These are phyloP conservation scores for Tribolium castaneum DNA, from an alignment of 1,140 invertebrate species.

Conservation along the genomic window DNA sequence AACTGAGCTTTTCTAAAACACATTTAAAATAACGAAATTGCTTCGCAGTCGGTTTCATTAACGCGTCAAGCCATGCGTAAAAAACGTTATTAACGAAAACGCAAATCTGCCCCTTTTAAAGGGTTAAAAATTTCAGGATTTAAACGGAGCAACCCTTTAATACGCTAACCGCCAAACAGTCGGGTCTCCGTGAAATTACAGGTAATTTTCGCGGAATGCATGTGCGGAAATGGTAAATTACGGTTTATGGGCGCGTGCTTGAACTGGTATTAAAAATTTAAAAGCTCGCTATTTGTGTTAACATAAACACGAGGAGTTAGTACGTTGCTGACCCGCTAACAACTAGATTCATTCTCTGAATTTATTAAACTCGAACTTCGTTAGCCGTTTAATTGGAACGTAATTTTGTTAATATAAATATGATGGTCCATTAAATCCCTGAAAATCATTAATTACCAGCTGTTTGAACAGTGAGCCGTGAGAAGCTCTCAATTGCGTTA, in stretches of 20 bases:
- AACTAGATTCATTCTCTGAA: neutral
- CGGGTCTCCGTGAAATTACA: constrained; percentile 19
- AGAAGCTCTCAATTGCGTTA: neutral
- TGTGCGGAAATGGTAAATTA: neutral
- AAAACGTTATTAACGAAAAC: constrained; percentile 55
- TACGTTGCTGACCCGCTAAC: neutral
- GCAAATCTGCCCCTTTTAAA: constrained; percentile 35
- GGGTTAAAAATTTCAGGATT: constrained; percentile 41
- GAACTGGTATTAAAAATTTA: neutral
- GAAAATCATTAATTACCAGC: neutral
- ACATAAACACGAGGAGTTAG: neutral
- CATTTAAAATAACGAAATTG: constrained; percentile 50
- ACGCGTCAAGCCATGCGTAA: constrained; percentile 50
- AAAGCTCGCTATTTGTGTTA: neutral
- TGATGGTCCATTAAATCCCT: neutral
- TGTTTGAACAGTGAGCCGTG: neutral
- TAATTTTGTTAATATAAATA: neutral
- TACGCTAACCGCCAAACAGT: constrained; percentile 36
- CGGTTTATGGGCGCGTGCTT: neutral
- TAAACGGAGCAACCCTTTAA: constrained; percentile 40
- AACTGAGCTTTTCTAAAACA: constrained; percentile 37
- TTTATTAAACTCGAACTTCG: neutral
- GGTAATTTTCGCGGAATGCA: constrained; percentile 7
- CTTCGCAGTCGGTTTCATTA: constrained; percentile 51
- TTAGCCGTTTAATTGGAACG: neutral